These are phyloP conservation scores for Nemapogon koenigi DNA, from an alignment of 2,888 invertebrate species.

Conservation along the genomic window DNA sequence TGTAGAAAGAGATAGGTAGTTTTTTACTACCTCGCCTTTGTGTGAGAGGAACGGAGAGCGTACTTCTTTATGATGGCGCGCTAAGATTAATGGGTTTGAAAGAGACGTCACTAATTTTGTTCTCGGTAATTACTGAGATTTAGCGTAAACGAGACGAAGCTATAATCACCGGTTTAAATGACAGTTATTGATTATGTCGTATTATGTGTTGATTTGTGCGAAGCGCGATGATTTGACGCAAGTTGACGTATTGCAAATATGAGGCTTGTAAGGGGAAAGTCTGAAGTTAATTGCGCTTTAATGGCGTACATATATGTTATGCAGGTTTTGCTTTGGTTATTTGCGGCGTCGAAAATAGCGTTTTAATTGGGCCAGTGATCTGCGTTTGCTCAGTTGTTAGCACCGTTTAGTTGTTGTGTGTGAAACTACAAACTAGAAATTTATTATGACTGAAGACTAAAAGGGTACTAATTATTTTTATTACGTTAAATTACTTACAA, in stretches of 20 bases:
- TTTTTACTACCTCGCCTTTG: conserved; percentile 23
- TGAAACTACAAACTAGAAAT: no score
- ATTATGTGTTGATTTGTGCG: conserved; percentile 40
- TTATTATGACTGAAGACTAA: no score
- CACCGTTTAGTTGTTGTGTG: no score
- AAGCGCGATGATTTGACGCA: conserved; percentile 29
- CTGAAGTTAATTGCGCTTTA: conserved; percentile 51
- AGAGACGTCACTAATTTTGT: conserved; percentile 49
- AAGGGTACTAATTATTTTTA: no score
- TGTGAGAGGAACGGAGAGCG: conserved; percentile 51
- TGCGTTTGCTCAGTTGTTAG: conserved; percentile 1
- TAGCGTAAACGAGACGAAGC: conserved; percentile 56
- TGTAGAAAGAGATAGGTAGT: conserved; percentile 33
- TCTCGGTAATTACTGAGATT: conserved; percentile 45
- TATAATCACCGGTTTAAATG: conserved; percentile 53
- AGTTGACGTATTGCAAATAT: conserved; percentile 24
- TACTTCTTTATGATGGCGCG: conserved; percentile 31
- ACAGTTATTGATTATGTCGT: conserved; percentile 58
- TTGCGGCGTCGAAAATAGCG: conserved; percentile 11
- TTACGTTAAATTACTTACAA: no score
- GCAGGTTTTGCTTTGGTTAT: conserved; percentile 17
- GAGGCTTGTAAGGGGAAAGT: conserved; percentile 3
- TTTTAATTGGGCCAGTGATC: conserved; percentile 17
- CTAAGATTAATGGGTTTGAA: conserved; percentile 52
- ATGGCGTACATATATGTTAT: conserved; percentile 34